Evolutionary conservation across 2,888 invertebrate species (phyloP), one percentile per base, ranked within the genome.

Genomic region (Lordiphosa fenestrarum): DNA sequence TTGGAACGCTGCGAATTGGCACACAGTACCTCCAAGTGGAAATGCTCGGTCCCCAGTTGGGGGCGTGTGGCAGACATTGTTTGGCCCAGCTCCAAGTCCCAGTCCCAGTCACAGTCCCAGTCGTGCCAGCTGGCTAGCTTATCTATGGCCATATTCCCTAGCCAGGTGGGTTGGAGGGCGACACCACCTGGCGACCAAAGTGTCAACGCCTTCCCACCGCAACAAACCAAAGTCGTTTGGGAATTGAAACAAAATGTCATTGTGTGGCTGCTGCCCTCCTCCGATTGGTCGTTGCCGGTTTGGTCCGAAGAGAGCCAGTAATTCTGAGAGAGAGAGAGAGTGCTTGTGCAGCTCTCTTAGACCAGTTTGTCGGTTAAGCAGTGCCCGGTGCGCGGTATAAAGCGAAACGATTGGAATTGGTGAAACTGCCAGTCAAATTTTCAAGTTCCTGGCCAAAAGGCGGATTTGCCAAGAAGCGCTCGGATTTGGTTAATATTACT

Each of bases 1-100:
- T 47, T 50, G 85, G 84, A 86, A 85, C 84, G 49, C 39, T 67
- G 71, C 42, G 84, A 84, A 85, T 80, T 56, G 84, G 72, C 70
- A 77, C 82, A 72, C 42, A 39, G 35, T 38, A 40, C 35, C 30
- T 44, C 19, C 49, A 38, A 15, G 37, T 38, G 10, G 19, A 30
- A 39, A 35, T 33, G 13, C 13, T 15, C 2, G n/a, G 47, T 66
- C 40, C 52, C 51, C 48, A 37, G 40, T 47, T 38, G 50, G 76
- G 76, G 76, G 77, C 77, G 70, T 64, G 64, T 53, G 48, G 42
- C 25, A 39, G 47, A 48, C 46, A 36, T 39, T 30, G 51, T 46
- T 13, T 33, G 48, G 30, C 35, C 30, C 58, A 71, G 56, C 65
- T 46, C 44, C 64, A 68, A 55, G 62, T 71, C 56, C 50, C 30